A percentile compares a stretch with the other conserved stretches of the same genome.
These are phyloP conservation scores for Coboldia fuscipes DNA, from an alignment of 1,140 invertebrate genomes.

Conservation along the genomic window DNA sequence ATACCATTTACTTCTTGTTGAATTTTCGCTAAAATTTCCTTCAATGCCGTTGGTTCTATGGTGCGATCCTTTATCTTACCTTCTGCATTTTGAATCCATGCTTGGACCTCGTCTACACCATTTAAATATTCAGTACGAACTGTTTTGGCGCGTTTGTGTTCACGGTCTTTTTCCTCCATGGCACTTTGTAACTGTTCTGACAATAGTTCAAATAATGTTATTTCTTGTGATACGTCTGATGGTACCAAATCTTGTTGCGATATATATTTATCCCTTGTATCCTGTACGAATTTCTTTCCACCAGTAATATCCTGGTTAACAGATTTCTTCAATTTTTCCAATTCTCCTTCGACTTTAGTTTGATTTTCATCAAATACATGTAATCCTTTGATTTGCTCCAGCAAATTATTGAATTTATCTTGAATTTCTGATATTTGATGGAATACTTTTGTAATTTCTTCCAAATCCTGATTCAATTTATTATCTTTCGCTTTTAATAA, in stretches of 20 bases:
- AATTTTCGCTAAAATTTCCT: slow-evolving; percentile 52
- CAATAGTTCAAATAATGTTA: slow-evolving; percentile 54
- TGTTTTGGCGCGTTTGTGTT: slow-evolving; percentile 65
- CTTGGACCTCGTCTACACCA: slow-evolving; percentile 58
- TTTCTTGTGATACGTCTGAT: slow-evolving; percentile 49
- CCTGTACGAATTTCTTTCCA: slow-evolving; percentile 35
- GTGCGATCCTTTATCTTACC: slow-evolving; percentile 60
- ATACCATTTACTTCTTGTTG: slow-evolving; percentile 49
- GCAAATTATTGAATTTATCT: slow-evolving; percentile 33
- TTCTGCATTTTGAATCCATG: slow-evolving; percentile 64
- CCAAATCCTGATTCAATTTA: slow-evolving; percentile 33
- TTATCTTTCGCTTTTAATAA: slow-evolving; percentile 30
- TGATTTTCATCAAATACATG: slow-evolving; percentile 54
- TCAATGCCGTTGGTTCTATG: slow-evolving; percentile 49
- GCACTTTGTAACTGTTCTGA: slow-evolving; percentile 49
- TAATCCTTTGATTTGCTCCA: slow-evolving; percentile 36
- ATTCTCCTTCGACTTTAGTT: slow-evolving; percentile 26
- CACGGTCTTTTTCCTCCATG: slow-evolving; percentile 71
- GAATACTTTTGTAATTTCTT: slow-evolving; percentile 31
- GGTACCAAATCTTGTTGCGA: slow-evolving; percentile 44
- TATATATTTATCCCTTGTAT: slow-evolving; percentile 42
- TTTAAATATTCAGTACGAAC: slow-evolving; percentile 53
- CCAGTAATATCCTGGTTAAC: slow-evolving; percentile 29
- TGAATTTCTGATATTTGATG: slow-evolving; percentile 38
- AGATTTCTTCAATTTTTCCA: slow-evolving; percentile 24